These are phyloP conservation scores for Pangasianodon gigas DNA, from an alignment of 2,113 vertebrate species.

Conservation along the genomic window DNA sequence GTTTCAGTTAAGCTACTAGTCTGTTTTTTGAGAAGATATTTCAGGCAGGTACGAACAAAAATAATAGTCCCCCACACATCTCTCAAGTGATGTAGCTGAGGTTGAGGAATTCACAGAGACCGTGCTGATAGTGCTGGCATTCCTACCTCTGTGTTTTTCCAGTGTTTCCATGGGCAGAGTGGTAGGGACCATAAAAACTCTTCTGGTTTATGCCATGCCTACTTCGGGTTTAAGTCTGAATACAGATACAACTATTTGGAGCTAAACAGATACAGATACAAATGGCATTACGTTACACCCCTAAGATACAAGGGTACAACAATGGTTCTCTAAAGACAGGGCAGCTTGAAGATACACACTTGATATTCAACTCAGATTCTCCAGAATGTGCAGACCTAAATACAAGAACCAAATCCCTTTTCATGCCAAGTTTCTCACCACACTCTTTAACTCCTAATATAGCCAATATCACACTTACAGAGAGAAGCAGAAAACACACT, in stretches of 20 bases:
- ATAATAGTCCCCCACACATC: not conserved
- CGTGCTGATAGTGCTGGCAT: not conserved
- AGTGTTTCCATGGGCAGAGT: not conserved
- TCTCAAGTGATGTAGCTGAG: not conserved
- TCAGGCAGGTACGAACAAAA: not conserved
- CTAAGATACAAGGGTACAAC: not conserved
- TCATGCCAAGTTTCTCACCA: not conserved
- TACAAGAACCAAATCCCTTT: not conserved
- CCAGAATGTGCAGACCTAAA: not conserved
- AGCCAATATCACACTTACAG: constrained; percentile 37
- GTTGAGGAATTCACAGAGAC: not conserved
- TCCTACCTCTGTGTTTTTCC: not conserved
- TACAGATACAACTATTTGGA: not conserved
- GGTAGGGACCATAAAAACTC: not conserved
- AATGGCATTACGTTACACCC: too few species aligned
- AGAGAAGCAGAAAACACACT: constrained; percentile 51
- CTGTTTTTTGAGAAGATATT: not conserved
- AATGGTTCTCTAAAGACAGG: not conserved
- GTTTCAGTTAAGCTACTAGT: not conserved
- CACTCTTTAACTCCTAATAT: constrained; percentile 64
- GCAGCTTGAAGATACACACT: not conserved
- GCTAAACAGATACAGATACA: not conserved
- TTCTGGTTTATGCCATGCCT: not conserved
- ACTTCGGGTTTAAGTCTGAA: not conserved
- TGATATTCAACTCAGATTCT: not conserved